Percentiles rank a stretch among this genome's conserved stretches.
Conservation (phyloP, 2,113 vertebrate species). For the Rhombomys opimus region DNA sequence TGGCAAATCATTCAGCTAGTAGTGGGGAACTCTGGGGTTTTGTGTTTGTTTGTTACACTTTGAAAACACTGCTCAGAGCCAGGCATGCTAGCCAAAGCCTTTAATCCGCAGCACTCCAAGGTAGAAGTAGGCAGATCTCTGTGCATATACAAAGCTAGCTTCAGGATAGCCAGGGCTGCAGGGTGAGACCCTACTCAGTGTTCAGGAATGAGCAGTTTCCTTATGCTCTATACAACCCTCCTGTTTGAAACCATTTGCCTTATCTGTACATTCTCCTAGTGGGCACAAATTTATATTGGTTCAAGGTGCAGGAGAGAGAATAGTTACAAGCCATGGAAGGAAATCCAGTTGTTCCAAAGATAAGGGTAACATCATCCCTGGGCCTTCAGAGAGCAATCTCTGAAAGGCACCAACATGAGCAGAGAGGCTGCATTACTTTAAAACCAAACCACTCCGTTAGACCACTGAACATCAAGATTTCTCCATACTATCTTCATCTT, state of each 20-base stretch:
- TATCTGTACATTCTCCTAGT: background rate
- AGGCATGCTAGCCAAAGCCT: background rate
- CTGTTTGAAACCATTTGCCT: background rate
- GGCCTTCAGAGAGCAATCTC: background rate
- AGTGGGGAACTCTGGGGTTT: background rate
- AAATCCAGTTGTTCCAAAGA: background rate
- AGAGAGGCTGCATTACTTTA: background rate
- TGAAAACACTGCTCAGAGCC: background rate
- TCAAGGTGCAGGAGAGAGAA: background rate
- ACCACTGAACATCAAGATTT: background rate
- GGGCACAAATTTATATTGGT: background rate
- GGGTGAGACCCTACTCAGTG: background rate
- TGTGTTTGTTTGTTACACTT: background rate
- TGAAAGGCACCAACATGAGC: background rate
- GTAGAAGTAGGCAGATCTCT: background rate
- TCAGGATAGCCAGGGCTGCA: background rate
- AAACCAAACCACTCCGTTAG: background rate
- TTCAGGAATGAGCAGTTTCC: background rate
- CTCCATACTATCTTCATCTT: background rate
- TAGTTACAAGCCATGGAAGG: background rate
- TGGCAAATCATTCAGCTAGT: background rate
- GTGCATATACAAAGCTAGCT: background rate
- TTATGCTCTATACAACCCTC: background rate
- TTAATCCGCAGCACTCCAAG: background rate
- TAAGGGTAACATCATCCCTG: background rate